Base-by-base conservation (phyloP, 30 jellyfish, hydroid and myxozoan species). In the Aurelia aurita complex sp. Pacific region DNA sequence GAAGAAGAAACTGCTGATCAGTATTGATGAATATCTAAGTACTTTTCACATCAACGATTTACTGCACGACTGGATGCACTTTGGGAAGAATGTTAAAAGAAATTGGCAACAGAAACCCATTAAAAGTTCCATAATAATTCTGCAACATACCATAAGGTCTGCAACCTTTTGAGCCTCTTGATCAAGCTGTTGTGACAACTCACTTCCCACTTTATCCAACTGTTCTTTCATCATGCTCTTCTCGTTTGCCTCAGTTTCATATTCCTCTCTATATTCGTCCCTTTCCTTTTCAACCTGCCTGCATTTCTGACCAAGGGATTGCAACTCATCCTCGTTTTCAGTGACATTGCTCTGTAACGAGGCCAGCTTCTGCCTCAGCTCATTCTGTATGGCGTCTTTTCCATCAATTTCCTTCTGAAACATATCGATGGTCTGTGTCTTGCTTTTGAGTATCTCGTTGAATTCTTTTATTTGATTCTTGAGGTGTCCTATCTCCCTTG, bases 201-300 rank as follows among this genome's bases (percentile, higher is more conserved):
- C 94, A 38, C 88, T 67, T 32, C 92, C 94, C 36, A 85, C 90
- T 79, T 85, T 72, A 62, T 91, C 87, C 54, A 85, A 17, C 80
- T 91, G 93, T 10, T 71, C 90, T 73, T 73, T 78, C 29, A 76
- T 16, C 46, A 16, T 66, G 50, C 33, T 16, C 35, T 91, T 81
- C 59, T 84, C 96, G 53, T 18, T 85, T 2, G 51, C 71, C 35
- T 85, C 79, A 0, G 17, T 67, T 55, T 85, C 95, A 85, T 11
- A 54, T 38, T 67, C 75, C 62, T 61, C 87, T 63, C 36, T 74
- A 32, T 19, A 69, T 67, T 84, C 93, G 10, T 59, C 74, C 43
- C 63, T 33, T 59, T 84, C 82, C 38, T 73, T 62, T 19, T 71
- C 67, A 46, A 84, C 4, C 33, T 42, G 18, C 52, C 63, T 74